phyloP scores from a whole-genome alignment of 2,113 vertebrate genomes.

The Pipra filicauda region DNA sequence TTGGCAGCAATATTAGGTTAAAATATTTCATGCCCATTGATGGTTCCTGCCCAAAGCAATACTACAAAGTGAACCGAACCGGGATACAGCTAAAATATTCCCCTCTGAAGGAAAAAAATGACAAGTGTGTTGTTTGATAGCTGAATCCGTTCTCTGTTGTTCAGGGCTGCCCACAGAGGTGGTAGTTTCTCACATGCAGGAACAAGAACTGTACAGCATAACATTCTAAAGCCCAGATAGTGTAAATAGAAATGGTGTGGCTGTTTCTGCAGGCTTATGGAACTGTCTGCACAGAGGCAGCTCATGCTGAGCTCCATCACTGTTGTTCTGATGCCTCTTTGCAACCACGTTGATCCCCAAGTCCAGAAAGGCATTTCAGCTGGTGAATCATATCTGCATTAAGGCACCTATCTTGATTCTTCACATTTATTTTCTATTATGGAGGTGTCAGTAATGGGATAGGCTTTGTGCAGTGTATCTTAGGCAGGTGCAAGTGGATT shows the following conservation, averaged over 20 bases:
- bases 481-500: not conserved
- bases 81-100: not conserved
- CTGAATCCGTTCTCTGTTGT: not conserved
- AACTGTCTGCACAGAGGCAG: fast-evolving
- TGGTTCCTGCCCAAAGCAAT: not conserved
- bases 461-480: fast-evolving
- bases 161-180: not conserved
- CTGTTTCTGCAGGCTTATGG: not conserved
- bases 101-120: not conserved
- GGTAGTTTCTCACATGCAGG: not conserved
- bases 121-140: fast-evolving
- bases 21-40: not conserved
- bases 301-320: not conserved
- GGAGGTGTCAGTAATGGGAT: no score
- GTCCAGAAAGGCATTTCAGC: not conserved
- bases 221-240: not conserved
- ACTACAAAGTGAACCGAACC: not conserved
- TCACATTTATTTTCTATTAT: not conserved
- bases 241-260: not conserved
- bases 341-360: fast-evolving
- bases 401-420: not conserved
- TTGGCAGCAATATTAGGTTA: not conserved
- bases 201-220: not conserved
- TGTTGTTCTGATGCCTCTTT: not conserved
- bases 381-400: not conserved